phyloP scores from a whole-genome alignment of 2,113 vertebrate genomes.

The Gavia stellata region DNA sequence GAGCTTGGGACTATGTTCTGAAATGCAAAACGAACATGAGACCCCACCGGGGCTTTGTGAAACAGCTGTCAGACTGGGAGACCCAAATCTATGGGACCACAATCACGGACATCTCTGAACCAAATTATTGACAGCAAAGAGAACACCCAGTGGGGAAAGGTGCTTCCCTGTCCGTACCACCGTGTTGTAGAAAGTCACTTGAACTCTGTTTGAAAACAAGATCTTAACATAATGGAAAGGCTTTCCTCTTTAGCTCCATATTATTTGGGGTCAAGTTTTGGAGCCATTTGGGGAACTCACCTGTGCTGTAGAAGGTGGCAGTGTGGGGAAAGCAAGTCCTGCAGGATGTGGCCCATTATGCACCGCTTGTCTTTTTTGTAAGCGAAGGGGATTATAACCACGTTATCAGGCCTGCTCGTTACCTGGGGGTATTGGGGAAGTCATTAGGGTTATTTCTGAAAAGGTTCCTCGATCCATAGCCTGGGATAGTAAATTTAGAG shows the following conservation, averaged over 20 bases:
- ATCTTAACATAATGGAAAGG: background rate
- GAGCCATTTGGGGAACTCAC: background rate
- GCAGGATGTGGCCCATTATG: background rate
- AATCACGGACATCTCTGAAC: conserved; percentile 68
- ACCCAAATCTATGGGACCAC: background rate
- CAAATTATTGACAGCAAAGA: conserved; percentile 58
- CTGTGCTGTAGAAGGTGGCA: background rate
- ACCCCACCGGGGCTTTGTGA: conserved; percentile 77
- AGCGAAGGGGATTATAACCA: background rate
- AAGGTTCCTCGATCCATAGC: background rate
- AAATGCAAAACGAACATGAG: conserved; percentile 77
- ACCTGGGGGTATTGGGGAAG: background rate
- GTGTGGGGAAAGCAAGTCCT: background rate
- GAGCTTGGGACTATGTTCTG: conserved; percentile 74
- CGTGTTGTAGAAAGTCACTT: background rate
- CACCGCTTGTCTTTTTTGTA: background rate
- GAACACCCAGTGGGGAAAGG: background rate
- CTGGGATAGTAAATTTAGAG: background rate
- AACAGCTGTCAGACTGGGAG: conserved; percentile 86
- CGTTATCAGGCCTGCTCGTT: fast-evolving
- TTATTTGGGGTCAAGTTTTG: background rate
- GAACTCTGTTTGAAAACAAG: background rate
- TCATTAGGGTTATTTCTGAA: background rate
- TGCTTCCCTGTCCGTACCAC: background rate
- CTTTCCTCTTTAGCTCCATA: background rate